Evolutionary conservation across 2,888 invertebrate genomes (phyloP).

Genomic region (Quadroppia sp.): DNA sequence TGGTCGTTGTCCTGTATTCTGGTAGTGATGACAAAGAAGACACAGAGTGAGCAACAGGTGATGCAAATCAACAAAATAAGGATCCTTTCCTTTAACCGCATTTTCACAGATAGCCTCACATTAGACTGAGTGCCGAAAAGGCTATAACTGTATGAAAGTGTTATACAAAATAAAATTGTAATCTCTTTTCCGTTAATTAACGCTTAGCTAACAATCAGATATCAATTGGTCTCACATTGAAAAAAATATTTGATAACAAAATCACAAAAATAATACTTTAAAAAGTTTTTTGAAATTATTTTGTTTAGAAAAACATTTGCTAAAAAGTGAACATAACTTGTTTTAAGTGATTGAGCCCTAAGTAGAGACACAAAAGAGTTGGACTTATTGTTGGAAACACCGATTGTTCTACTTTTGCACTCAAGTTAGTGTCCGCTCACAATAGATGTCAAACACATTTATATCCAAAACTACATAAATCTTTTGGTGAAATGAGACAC

Average conservation of each 20-base stretch:
- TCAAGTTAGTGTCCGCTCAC: neutral
- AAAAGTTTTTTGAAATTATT: too few species aligned
- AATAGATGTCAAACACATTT: neutral
- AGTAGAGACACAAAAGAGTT: too few species aligned
- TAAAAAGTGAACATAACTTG: too few species aligned
- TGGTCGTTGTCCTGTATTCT: constrained; percentile 7
- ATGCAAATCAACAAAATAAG: constrained; percentile 39
- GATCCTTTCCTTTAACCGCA: constrained; percentile 43
- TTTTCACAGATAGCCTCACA: constrained; percentile 5
- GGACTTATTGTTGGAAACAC: neutral
- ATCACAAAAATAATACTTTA: too few species aligned
- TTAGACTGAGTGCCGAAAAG: neutral
- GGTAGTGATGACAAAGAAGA: constrained; percentile 42
- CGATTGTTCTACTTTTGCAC: neutral
- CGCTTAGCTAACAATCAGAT: constrained; percentile 24
- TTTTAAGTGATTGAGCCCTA: too few species aligned
- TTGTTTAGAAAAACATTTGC: too few species aligned
- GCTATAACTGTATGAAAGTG: neutral
- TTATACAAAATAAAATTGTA: neutral
- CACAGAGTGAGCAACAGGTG: constrained; percentile 37
- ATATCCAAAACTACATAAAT: neutral
- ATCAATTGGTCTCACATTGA: neutral
- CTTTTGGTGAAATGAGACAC: neutral
- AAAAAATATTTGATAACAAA: neutral
- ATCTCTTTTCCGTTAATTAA: constrained; percentile 29